Evolutionary conservation across 2,113 vertebrate genomes (phyloP), one percentile per base, ranked within the genome.

Genomic region (Dasyprocta punctata): DNA sequence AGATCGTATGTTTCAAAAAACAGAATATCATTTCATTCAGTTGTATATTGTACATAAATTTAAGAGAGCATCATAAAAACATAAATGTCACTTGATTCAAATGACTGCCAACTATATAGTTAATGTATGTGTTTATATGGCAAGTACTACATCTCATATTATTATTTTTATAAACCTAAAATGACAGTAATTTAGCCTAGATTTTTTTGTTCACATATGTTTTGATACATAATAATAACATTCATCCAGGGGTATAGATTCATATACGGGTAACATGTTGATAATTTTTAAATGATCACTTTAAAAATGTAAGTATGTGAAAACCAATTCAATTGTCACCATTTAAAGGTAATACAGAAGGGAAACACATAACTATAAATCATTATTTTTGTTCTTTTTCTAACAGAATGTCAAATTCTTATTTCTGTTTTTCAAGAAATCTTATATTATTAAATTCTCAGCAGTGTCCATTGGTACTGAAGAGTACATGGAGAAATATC

Each of bases 31-130:
- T 65, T 69, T 82, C 17, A 58, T 87, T 52, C 20, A 52, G 5
- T 26, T 60, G 3, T 75, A 49, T 60, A 60, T 54, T 91, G 0
- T 38, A 49, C 63, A 9, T 60, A 24, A 49, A 41, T 36, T 78
- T 96, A 73, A 73, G 78, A 95, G 52, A 89, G 28, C 38, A 49
- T 36, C 1, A 92, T 80, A 60, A 94, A 97, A 95, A 83, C 2
- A 61, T 38, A 61, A 80, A 80, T 78, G 28, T 3, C 30, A 47
- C 81, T 89, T 80, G 12, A 10, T 47, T 80, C 63, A 44, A 56
- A 22, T 83, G 47, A 69, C 26, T 83, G 16, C 58, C 36, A 75
- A 3, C 73, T 61, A 88, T 73, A 26, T 84, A 52, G 12, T 65
- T 24, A 9, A 67, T 77, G 7, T 44, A 93, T 89, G 36, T 44